Evolutionary conservation across 2,113 vertebrate species (phyloP).

Genomic region (Xiphophorus couchianus): DNA sequence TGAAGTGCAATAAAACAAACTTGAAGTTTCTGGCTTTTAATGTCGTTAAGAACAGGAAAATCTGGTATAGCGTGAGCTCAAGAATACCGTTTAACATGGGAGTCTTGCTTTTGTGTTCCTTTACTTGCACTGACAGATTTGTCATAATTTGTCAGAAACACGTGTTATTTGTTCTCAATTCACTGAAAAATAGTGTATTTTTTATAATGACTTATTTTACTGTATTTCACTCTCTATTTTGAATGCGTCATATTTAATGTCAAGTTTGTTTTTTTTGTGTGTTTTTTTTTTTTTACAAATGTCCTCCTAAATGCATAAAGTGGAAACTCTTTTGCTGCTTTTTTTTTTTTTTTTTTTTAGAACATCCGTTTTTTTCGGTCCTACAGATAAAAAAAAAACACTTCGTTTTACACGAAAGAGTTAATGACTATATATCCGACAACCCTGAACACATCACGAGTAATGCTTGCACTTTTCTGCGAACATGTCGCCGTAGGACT

Average conservation of each 20-base stretch:
- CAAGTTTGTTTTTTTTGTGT: not conserved
- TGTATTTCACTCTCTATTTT: not conserved
- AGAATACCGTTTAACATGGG: not conserved
- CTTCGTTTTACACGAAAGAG: not conserved
- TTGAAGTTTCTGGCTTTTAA: not conserved
- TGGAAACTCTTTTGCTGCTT: too few relatives aligned
- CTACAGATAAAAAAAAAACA: not conserved
- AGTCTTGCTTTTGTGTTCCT: not conserved
- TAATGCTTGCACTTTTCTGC: conserved; percentile 50
- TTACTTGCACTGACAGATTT: too few relatives aligned
- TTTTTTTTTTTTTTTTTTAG: too few relatives aligned
- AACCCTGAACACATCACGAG: conserved; percentile 24
- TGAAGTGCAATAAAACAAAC: not conserved
- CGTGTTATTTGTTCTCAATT: not conserved
- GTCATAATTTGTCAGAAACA: too few relatives aligned
- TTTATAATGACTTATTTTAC: not conserved
- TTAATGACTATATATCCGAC: conserved; percentile 3
- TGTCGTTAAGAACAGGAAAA: too few relatives aligned
- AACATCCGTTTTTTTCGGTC: too few relatives aligned
- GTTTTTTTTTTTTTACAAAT: too few relatives aligned
- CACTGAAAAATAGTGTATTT: not conserved
- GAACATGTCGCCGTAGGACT: conserved; percentile 60
- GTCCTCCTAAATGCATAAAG: not conserved
- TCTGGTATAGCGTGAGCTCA: not conserved
- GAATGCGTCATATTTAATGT: not conserved